Base-by-base conservation (phyloP, 1,140 invertebrate genomes). In the Aphaenogaster ashmeadi region DNA sequence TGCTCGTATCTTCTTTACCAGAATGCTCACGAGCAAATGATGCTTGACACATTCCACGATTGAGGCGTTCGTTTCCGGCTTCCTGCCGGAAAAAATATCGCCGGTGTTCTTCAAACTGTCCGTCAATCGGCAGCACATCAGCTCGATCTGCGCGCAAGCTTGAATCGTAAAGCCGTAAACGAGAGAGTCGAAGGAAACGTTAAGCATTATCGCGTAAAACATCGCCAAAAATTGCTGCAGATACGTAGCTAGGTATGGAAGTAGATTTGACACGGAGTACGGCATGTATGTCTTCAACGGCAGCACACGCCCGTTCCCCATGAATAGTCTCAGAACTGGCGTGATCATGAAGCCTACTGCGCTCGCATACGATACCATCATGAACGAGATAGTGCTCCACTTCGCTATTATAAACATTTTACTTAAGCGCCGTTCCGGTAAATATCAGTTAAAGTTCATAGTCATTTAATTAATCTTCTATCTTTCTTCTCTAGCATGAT, bases 101-200 rank as follows among this genome's bases (percentile, higher is more conserved):
- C 36, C 8, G 3, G 38, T 9, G 0, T 11, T 44, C 3, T 15
- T 33, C 3, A 87, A 27, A 84, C 4, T 66, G 15, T 50, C 41
- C 7, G n/a, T 74, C 6, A 84, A 66, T 44, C 86, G 56, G 18
- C 38, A 47, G 13, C 56, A 74, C 33, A 87, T 47, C 38, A 74
- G 7, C 4, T 81, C 85, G 36, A 87, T 69, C 41, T 72, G 77
- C 3, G 27, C 85, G 33, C 52, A 87, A 38, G 27, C 56, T 9
- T 81, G 78, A 81, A 87, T 78, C 1, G 56, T 87, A 9, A 80
- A 81, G 41, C 77, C 85, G 4, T 87, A 87, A 47, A 87, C 77
- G 2, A 81, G 77, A 36, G n/a, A 52, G 27, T 87, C 85, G 15
- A 79, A 81, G 54, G 52, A 50, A 27, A 87, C 52, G 44, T 87